phyloP scores from a whole-genome alignment of 2,888 invertebrate genomes.

The Nemapogon koenigi region DNA sequence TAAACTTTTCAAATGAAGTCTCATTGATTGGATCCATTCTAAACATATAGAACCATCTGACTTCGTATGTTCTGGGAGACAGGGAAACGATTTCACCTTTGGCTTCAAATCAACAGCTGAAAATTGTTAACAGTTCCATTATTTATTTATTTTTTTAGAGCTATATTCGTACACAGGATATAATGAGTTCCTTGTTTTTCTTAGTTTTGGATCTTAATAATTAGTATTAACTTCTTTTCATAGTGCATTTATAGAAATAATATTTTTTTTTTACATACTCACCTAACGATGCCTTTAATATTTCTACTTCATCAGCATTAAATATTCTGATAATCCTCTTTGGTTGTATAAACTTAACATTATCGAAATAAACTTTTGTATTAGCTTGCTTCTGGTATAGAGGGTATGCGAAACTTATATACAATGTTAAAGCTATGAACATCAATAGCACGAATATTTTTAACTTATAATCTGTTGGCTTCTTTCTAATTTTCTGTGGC shows the following conservation, averaged over 20 bases:
- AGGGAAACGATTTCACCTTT: conserved; percentile 72
- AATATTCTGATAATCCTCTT: conserved; percentile 76
- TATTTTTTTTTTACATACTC: conserved; percentile 20
- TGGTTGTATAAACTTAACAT: conserved; percentile 82
- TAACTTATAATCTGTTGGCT: conserved; percentile 79
- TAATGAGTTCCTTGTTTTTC: too few relatives aligned
- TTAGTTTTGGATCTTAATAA: background rate
- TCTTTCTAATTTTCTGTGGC: conserved; percentile 74
- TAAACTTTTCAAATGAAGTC: conserved; percentile 73
- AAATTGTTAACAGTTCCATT: too few relatives aligned
- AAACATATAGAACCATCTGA: conserved; percentile 75
- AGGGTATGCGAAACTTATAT: conserved; percentile 84
- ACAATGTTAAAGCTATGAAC: conserved; percentile 80
- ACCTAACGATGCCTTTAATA: conserved; percentile 72
- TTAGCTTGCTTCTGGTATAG: conserved; percentile 83
- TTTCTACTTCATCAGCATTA: conserved; percentile 73
- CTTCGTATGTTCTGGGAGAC: conserved; percentile 67
- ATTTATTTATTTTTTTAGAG: too few relatives aligned
- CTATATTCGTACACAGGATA: too few relatives aligned
- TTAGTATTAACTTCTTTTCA: background rate
- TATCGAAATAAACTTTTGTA: conserved; percentile 82
- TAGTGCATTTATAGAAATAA: background rate
- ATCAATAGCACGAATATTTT: conserved; percentile 81
- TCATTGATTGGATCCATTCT: conserved; percentile 80
- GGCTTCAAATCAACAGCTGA: conserved; percentile 66